Percentiles rank a stretch among this genome's conserved stretches.
Evolutionary conservation across 2,113 vertebrate species (phyloP).

Genomic region (Alces alces): DNA sequence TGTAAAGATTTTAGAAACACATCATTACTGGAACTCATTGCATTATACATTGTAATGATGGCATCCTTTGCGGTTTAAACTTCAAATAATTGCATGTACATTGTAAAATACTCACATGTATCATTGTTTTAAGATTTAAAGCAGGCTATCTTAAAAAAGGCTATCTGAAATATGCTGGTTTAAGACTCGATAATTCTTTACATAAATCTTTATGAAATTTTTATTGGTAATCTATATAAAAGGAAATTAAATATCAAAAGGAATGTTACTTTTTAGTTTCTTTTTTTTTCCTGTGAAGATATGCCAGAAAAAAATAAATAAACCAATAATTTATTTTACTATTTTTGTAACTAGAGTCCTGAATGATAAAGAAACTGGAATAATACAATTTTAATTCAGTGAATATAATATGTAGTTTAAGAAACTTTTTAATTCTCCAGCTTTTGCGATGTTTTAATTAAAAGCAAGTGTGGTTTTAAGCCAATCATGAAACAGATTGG

Average conservation of each 20-base stretch:
- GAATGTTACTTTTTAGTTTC: background rate
- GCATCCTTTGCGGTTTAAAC: background rate
- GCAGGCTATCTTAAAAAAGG: background rate
- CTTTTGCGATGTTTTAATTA: constrained; percentile 40
- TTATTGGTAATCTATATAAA: background rate
- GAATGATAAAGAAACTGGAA: background rate
- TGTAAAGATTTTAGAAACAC: background rate
- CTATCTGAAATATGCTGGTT: background rate
- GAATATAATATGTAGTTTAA: background rate
- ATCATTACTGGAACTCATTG: background rate
- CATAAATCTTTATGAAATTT: background rate
- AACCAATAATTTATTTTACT: background rate
- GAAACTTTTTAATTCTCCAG: background rate
- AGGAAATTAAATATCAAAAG: background rate
- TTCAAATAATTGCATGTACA: background rate
- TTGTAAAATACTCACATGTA: background rate
- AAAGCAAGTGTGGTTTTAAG: constrained; percentile 20
- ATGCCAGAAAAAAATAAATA: background rate
- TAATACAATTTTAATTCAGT: background rate
- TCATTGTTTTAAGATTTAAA: background rate
- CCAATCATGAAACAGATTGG: background rate
- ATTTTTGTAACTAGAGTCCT: background rate
- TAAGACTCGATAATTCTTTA: background rate
- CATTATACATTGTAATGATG: background rate
- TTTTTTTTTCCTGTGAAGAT: background rate